A percentile compares a stretch with the other conserved stretches of the same genome.
Evolutionary conservation across 2,113 vertebrate genomes (phyloP).

Genomic region (Platycercus adscitus): DNA sequence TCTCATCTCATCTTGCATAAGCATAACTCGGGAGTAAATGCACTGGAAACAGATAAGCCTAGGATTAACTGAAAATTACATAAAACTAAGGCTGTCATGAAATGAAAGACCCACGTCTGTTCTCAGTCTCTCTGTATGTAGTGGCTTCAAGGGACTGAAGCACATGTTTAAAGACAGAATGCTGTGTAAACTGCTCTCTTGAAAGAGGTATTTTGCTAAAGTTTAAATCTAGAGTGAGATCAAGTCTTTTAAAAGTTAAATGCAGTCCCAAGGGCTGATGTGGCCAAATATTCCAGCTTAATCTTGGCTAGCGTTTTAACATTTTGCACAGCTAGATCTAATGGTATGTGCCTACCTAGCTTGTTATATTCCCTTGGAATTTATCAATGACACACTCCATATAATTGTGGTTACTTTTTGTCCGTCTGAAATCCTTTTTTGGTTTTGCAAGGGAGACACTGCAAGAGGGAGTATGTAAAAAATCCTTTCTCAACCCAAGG

Average conservation of each 20-base stretch:
- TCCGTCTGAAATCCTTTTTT: constrained; percentile 28
- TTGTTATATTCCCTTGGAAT: constrained; percentile 50
- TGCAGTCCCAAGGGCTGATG: neutral
- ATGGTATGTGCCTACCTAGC: constrained; percentile 59
- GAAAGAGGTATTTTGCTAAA: neutral
- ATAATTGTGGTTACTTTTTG: constrained; percentile 62
- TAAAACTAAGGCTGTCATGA: constrained; percentile 27
- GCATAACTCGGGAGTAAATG: neutral
- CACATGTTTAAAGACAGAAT: constrained; percentile 10
- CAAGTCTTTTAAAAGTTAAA: constrained; percentile 17
- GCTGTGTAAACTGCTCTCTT: neutral
- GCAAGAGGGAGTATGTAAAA: constrained; percentile 36
- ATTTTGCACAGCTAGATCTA: constrained; percentile 26
- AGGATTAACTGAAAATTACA: constrained; percentile 57
- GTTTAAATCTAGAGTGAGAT: neutral
- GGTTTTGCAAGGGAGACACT: constrained; percentile 34
- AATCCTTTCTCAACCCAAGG: constrained; percentile 26
- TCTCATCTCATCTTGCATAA: constrained; percentile 8
- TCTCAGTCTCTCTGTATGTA: neutral
- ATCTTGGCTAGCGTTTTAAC: constrained; percentile 36
- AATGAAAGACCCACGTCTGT: neutral
- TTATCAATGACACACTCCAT: constrained; percentile 62
- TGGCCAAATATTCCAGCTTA: neutral
- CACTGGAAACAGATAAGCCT: constrained; percentile 20
- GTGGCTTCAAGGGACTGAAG: constrained; percentile 8